A percentile compares a stretch with the other conserved stretches of the same genome.
phyloP scores from a whole-genome alignment of 2,797 vertebrate genomes.

The Neosilurus mollespiculum region DNA sequence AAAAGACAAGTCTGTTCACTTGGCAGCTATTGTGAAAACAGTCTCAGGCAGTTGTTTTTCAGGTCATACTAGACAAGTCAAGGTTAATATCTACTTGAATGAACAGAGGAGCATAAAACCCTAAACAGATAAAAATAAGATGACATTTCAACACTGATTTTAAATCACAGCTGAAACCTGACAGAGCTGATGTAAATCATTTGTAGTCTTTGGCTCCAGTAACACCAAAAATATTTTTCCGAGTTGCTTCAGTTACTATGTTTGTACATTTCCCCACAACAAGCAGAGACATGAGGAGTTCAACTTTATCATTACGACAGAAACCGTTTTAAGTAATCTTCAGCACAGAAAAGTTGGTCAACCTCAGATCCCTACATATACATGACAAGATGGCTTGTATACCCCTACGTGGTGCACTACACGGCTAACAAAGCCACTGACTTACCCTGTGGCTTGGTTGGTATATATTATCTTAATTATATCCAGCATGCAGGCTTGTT shows the following conservation, averaged over 20 bases:
- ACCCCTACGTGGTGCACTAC: not conserved
- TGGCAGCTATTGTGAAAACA: not conserved
- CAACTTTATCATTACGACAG: not conserved
- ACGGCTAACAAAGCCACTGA: not conserved
- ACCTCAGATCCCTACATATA: not conserved
- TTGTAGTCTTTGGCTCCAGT: not conserved
- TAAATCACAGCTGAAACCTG: not conserved
- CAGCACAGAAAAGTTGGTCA: not conserved
- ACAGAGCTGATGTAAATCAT: not conserved
- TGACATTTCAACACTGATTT: not conserved
- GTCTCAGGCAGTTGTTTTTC: not conserved
- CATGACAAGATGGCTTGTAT: not conserved
- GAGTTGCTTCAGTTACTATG: not conserved
- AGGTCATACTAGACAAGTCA: not conserved
- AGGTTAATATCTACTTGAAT: not conserved
- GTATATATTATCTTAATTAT: not conserved
- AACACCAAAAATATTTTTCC: not conserved
- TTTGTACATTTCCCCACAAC: not conserved
- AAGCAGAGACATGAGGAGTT: no score
- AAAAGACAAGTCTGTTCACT: not conserved
- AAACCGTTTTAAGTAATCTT: no score
- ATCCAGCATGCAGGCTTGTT: not conserved
- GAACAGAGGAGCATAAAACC: not conserved
- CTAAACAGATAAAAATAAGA: not conserved
- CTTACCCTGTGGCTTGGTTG: not conserved